Base-by-base conservation (phyloP, 1,140 invertebrate genomes). In the Drosophila lacertosa region DNA sequence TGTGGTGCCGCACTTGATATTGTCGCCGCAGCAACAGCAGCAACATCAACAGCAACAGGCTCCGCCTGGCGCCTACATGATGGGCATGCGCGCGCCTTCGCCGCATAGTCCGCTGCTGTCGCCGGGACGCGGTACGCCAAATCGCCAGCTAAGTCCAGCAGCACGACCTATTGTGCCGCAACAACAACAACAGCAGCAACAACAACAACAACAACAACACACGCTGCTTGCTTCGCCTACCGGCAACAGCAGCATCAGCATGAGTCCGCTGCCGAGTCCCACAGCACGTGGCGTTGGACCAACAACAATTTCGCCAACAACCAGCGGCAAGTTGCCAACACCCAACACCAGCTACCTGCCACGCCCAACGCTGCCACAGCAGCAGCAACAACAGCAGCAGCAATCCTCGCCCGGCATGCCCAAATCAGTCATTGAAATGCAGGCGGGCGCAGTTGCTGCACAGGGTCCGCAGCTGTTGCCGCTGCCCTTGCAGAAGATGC, bases 1-100 rank as follows among this genome's bases (percentile, higher is more conserved):
- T 62, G 82, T 93, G 42, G 93, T 93, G 76, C 93, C 93, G 60
- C 92, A 92, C 1, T 91, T 93, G 60, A 92, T 93, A 10, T 91
- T 93, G 62, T 93, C 80, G 15, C 83, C 88, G 4, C 77, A 83
- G 15, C 57, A 42, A 3, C 80, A 74, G 16, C 78, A 81, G 4
- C 40, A 44, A 7, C 42, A 22, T 6, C 40, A 44, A 4, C 40
- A 62, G 20, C 66, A 65, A n/a, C 64, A 68, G 26, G 51, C n/a
- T 20, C 64, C 66, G 1, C 32, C 70, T 1, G 44, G 64, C 5
- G 26, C 55, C 24, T 90, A 74, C 42, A 69, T 90, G 42, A 66
- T 78, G 29, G 74, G 77, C 33, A 81, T 90, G 20, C 57, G 89
- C 10, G 81, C 84, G 0, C 74, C 76, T 0, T 90, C 89, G 29